phyloP scores from a whole-genome alignment of 92 coral and sea anemone species.

The Palythoa caribaeorum region DNA sequence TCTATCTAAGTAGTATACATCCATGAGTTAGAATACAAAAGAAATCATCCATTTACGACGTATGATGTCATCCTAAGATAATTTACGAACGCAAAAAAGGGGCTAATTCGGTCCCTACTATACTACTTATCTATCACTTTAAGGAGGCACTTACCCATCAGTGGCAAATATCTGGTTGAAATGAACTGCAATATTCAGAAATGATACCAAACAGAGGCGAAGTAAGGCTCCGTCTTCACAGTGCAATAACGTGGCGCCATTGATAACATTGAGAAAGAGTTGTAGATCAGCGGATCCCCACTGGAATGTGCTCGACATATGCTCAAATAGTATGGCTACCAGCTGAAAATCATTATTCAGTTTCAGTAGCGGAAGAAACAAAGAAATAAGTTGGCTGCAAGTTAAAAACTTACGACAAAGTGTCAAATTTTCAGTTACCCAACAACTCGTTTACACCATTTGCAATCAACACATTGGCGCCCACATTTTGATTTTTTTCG shows the following conservation, averaged over 20 bases:
- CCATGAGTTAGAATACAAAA: no score
- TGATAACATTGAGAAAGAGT: slow-evolving; percentile 92
- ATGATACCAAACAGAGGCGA: slow-evolving; percentile 89
- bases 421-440: no score
- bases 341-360: slow-evolving; percentile 66
- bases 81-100: no score
- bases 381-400: not conserved
- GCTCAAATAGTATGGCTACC: slow-evolving; percentile 85
- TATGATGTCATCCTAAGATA: no score
- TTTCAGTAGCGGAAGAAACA: not conserved
- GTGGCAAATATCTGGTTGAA: slow-evolving; percentile 91
- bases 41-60: no score
- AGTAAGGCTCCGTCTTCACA: slow-evolving; percentile 97
- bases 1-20: no score
- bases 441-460: no score
- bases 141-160: slow-evolving; percentile 82
- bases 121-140: not conserved
- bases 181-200: slow-evolving; percentile 91
- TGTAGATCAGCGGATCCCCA: slow-evolving; percentile 97
- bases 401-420: no score
- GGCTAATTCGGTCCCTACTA: no score
- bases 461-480: no score
- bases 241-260: slow-evolving; percentile 93
- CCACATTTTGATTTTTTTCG: no score
- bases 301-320: slow-evolving; percentile 93